Conservation (phyloP, 2,888 invertebrate species). For the Philopedon plagiatum region DNA sequence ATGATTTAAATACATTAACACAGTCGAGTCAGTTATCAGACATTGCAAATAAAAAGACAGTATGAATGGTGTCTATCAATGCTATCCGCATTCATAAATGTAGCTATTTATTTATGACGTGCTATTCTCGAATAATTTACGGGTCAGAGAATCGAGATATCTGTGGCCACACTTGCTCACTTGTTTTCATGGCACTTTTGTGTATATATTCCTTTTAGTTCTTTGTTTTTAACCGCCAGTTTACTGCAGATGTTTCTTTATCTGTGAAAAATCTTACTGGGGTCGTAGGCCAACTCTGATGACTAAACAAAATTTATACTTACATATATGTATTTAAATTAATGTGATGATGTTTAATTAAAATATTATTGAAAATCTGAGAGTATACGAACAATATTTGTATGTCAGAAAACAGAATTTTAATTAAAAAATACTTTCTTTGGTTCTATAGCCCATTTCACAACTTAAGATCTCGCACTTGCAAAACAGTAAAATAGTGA, state of each 20-base stretch:
- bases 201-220: conserved; percentile 34
- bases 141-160: conserved; percentile 67
- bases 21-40: conserved; percentile 38
- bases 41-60: conserved; percentile 53
- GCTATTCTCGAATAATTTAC: conserved; percentile 68
- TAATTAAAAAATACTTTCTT: too few relatives aligned
- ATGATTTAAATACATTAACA: conserved; percentile 42
- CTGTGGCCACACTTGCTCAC: conserved; percentile 60
- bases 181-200: conserved; percentile 52
- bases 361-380: too few relatives aligned
- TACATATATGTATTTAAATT: conserved; percentile 2
- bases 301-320: neutral
- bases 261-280: conserved; percentile 28
- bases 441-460: too few relatives aligned
- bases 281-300: conserved; percentile 28
- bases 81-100: conserved; percentile 67
- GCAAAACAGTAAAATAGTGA: too few relatives aligned
- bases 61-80: conserved; percentile 62
- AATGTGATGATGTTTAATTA: neutral
- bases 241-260: conserved; percentile 42
- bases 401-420: too few relatives aligned
- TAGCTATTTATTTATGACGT: conserved; percentile 68
- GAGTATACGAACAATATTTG: too few relatives aligned
- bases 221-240: conserved; percentile 40
- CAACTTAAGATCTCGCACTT: too few relatives aligned